Evolutionary conservation across 2,888 invertebrate species (phyloP), one percentile per base, ranked within the genome.

Genomic region (Lasioglossum lativentre): DNA sequence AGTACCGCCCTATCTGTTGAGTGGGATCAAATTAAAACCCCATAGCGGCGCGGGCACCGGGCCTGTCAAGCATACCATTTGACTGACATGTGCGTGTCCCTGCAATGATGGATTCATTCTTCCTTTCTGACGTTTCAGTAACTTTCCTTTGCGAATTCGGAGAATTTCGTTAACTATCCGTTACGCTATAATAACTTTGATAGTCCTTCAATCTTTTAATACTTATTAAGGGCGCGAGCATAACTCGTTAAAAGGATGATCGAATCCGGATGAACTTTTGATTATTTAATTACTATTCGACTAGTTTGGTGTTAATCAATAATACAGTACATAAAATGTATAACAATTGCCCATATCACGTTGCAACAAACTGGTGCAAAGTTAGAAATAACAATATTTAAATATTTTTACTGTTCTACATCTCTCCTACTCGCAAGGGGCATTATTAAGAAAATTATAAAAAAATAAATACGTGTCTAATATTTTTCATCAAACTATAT

Each of bases 21-120:
- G 86, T 70, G 83, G 81, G 88, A 91, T 92, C 92, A 90, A 92
- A 92, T 92, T 92, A 91, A 92, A 92, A 90, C 86, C 87, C 84
- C 88, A 86, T 88, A 85, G 88, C 80, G 77, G 80, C 70, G 38
- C 63, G 81, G 78, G 63, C 78, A 78, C 78, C 70, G 66, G 78
- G 56, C 75, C 82, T 78, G 82, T 78, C 78, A 68, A 34, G 75
- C 75, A 56, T 78, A 59, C 68, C 30, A 68, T 82, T 86, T 88
- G 89, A 93, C 88, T 92, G 93, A 93, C 92, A 85, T 81, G 91
- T 91, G 92, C 92, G 92, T 92, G 92, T 92, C 90, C 87, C 85
- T 78, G 74, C 86, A 87, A 91, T 91, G 93, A 92, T 90, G 89
- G 91, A 93, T 93, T 90, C 86, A 82, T 91, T 89, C 85, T 85